Evolutionary conservation across 2,797 vertebrate genomes (phyloP).

Genomic region (Xenopus petersii): DNA sequence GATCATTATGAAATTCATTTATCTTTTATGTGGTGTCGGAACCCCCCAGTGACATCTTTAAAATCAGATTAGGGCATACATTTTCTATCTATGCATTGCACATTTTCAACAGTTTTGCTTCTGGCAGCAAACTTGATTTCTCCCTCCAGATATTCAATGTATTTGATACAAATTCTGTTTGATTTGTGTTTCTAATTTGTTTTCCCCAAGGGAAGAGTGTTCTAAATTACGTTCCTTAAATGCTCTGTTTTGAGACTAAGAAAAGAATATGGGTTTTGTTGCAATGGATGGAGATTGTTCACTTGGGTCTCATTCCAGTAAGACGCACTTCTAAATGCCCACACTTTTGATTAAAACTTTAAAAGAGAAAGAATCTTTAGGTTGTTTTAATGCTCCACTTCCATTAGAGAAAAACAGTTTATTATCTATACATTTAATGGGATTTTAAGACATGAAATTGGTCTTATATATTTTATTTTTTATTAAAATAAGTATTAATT

Average conservation of each 20-base stretch:
- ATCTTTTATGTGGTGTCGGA: no score
- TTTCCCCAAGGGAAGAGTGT: background rate
- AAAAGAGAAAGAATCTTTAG: conserved; percentile 72
- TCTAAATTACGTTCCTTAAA: no score
- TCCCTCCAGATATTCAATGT: conserved; percentile 52
- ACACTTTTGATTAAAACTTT: conserved; percentile 78
- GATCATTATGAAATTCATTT: no score
- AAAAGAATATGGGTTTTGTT: no score
- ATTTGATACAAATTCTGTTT: conserved; percentile 54
- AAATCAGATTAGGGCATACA: no score
- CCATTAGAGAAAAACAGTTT: conserved; percentile 69
- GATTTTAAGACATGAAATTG: no score
- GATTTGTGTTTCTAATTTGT: conserved; percentile 60
- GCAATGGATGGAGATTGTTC: conserved; percentile 64
- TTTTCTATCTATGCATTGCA: background rate
- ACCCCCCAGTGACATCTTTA: no score
- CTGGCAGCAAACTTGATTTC: no score
- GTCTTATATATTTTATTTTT: no score
- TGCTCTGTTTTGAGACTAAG: no score
- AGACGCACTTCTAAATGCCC: conserved; percentile 69
- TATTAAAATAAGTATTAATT: no score
- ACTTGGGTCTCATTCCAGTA: conserved; percentile 71
- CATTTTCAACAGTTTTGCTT: background rate
- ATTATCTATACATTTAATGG: conserved; percentile 57
- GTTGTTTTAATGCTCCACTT: conserved; percentile 74